Evolutionary conservation across 2,888 invertebrate species (phyloP).

Genomic region (Neoscelio sp.): DNA sequence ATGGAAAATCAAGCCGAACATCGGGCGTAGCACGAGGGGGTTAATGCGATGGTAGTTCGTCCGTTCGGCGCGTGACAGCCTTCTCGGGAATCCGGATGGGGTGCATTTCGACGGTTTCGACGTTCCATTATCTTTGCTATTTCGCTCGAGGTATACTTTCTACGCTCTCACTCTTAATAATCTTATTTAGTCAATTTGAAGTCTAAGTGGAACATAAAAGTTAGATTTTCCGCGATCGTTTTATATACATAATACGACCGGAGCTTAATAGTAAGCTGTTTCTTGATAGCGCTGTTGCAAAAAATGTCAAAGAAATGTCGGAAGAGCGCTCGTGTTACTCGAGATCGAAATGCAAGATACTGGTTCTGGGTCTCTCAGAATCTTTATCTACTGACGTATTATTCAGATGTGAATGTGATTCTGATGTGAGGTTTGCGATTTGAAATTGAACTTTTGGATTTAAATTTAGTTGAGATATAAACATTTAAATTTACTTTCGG

Average conservation of each 20-base stretch:
- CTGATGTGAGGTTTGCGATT: too few species aligned
- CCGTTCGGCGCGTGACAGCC: constrained; percentile 54
- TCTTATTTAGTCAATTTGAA: constrained; percentile 46
- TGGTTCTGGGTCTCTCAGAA: neutral
- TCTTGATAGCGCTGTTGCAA: constrained; percentile 16
- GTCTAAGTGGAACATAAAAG: constrained; percentile 41
- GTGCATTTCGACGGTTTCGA: constrained; percentile 55
- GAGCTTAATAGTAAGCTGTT: constrained; percentile 10
- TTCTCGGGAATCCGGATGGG: constrained; percentile 38
- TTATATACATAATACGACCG: constrained; percentile 11
- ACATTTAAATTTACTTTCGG: too few species aligned
- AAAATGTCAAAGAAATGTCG: constrained; percentile 10
- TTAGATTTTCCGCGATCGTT: constrained; percentile 31
- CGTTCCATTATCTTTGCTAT: constrained; percentile 55
- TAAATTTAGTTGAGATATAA: too few species aligned
- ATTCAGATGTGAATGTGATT: too few species aligned
- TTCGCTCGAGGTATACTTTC: constrained; percentile 7
- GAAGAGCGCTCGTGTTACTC: neutral
- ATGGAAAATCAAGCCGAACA: constrained; percentile 62
- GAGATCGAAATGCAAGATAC: constrained; percentile 7
- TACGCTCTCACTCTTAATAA: constrained; percentile 35
- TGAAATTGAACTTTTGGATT: too few species aligned
- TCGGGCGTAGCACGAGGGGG: constrained; percentile 35
- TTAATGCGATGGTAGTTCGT: constrained; percentile 38
- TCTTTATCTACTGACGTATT: constrained; percentile 37